These are phyloP conservation scores for Pontoporia blainvillei DNA, from an alignment of 2,113 vertebrate genomes.

Conservation along the genomic window DNA sequence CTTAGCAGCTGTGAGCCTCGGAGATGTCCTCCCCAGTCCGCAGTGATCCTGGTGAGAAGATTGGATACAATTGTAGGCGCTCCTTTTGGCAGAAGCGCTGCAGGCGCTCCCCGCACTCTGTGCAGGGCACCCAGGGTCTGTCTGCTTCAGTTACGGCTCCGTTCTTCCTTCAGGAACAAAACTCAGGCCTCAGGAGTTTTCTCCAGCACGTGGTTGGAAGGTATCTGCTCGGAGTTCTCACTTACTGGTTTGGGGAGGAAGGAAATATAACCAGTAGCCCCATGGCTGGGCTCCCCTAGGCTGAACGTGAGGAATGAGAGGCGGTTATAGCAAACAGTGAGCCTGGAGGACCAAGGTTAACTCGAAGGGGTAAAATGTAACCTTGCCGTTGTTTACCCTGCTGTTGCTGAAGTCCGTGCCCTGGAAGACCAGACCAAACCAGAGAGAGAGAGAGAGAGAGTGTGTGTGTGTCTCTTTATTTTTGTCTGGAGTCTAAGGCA, in stretches of 20 bases:
- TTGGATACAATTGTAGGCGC: not conserved
- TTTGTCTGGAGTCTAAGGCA: not conserved
- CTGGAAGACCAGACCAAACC: not conserved
- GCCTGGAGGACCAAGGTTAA: not conserved
- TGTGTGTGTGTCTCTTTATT: too few relatives aligned
- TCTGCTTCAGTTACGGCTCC: not conserved
- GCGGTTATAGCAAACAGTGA: not conserved
- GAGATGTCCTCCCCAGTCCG: not conserved
- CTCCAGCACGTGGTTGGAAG: not conserved
- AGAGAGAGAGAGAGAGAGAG: too few relatives aligned
- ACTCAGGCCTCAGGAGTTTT: not conserved
- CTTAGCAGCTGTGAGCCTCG: fast-evolving
- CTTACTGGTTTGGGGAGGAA: not conserved
- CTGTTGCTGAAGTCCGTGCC: not conserved
- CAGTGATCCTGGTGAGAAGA: not conserved
- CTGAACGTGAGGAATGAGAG: not conserved
- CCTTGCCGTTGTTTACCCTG: not conserved
- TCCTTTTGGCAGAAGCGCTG: not conserved
- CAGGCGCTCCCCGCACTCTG: not conserved
- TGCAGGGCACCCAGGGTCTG: fast-evolving
- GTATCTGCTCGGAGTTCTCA: not conserved
- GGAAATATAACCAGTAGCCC: not conserved
- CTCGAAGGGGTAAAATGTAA: not conserved
- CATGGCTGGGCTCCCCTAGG: too few relatives aligned
- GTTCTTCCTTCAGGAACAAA: not conserved